Conservation (phyloP, 2,888 invertebrate genomes). For the Ennomos quercinarius region DNA sequence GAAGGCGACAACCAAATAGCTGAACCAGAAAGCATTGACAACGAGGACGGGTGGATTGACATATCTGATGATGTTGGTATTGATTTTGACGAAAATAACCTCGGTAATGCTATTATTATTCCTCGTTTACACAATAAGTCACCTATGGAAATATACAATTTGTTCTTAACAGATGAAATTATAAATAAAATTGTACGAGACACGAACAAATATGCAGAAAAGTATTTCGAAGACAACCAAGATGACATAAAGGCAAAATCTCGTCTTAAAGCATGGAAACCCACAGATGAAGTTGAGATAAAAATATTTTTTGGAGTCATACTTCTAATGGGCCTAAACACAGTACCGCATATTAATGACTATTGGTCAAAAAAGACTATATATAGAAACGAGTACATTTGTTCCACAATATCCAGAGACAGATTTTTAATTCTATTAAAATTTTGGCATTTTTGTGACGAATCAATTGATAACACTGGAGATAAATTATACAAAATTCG, state of each 20-base stretch:
- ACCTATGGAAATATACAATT: neutral
- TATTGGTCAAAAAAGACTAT: constrained; percentile 26
- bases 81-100: constrained; percentile 13
- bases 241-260: constrained; percentile 26
- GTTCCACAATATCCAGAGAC: constrained; percentile 11
- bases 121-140: neutral
- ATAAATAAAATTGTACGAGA: constrained; percentile 32
- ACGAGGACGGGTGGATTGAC: constrained; percentile 16
- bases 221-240: constrained; percentile 33
- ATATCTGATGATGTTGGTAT: constrained; percentile 16
- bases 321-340: constrained; percentile 20
- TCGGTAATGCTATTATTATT: constrained; percentile 1
- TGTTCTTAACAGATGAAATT: constrained; percentile 23
- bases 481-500: constrained; percentile 3
- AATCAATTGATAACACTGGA: no score
- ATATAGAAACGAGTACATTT: constrained; percentile 13
- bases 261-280: constrained; percentile 4
- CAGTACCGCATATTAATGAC: constrained; percentile 18
- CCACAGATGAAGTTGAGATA: constrained; percentile 27
- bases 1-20: constrained; percentile 14
- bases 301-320: constrained; percentile 27
- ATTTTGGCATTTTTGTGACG: constrained; percentile 22
- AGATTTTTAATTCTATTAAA: constrained; percentile 20
- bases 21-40: constrained; percentile 18
- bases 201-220: constrained; percentile 37